Base-by-base conservation (phyloP, 2,113 vertebrate species). In the Stigmatopora nigra region DNA sequence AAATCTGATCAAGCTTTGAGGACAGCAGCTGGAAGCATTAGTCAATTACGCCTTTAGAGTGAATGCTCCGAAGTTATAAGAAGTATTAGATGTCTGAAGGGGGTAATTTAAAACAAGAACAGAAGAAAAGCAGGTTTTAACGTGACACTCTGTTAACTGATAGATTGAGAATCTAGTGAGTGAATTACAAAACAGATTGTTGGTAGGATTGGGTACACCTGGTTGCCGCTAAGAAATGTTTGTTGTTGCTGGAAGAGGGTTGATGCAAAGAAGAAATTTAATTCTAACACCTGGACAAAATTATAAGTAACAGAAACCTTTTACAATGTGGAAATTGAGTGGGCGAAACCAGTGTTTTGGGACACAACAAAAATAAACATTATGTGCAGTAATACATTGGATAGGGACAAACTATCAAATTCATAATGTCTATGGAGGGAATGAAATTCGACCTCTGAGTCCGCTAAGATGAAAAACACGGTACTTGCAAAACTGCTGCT, bases 401-500 rank as follows among this genome's bases (percentile, higher is more conserved):
- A 41, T 41, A 41, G 38, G 38, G 38, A 41, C 38, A 41, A 41
- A 41, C 7, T 41, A 41, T 41, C 9, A 41, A 41, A 41, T 41
- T 41, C 38, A 41, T 41, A 41, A 41, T 41, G 38, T 10, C 38
- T 41, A 7, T 17, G 16, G 47, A 49, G 48, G 48, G 17, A 49
- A 17, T 49, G 17, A n/a, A 41, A 49, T 49, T 49, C 14, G 48
- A 49, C 38, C 58, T 51, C 55, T 64, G 63, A 73, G 48, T 36
- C 64, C 69, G 62, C 44, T 49, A 58, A 19, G 49, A 59, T 41
- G 63, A 57, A 65, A 66, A n/a, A n/a, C 52, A 63, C 63, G 53
- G 56, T 46, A 68, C 60, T 73, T 73, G 69, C 74, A 64, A 67
- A 67, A 70, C 11, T 5, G 60, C 79, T 80, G 73, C 82, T 48